Base-by-base conservation (phyloP, 2,113 vertebrate species). In the Vidua macroura region DNA sequence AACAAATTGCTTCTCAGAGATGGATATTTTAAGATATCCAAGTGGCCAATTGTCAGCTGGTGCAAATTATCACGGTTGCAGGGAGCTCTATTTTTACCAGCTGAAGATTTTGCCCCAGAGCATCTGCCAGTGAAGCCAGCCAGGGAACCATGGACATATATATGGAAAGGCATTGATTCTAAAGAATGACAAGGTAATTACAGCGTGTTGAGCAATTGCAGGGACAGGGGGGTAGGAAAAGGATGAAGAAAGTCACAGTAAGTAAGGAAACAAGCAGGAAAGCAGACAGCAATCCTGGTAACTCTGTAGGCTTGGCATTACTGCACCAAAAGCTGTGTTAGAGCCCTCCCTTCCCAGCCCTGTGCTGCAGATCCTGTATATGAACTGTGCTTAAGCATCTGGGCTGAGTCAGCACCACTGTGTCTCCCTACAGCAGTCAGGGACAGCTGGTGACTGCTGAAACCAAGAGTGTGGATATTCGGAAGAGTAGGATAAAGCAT, bases 31-130 rank as follows among this genome's bases (percentile, higher is more conserved):
- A 81, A 90, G 85, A 74, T 20, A 67, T 56, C 74, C 35, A 86
- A 95, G 79, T 68, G 85, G 72, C 60, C 18, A 3, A 67, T 93
- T 73, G 88, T 92, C 92, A 88, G 96, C 68, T 90, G 83, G 72
- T 58, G 39, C 31, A 83, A 93, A 95, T 75, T 72, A 86, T 41
- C 41, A 13, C 20, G 6, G 33, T 55, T 78, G 68, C 72, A 81
- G 52, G 56, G 79, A 94, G 90, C 75, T 92, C 92, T 86, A n/a
- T 72, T 95, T 96, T 90, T 83, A 94, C 69, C 93, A 78, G 56
- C 68, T 92, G 44, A 86, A 88, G 72, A 88, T 88, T 95, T 95
- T 84, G 76, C 76, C 90, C 88, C 69, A 30, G 68, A 90, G 90
- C 85, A 86, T 86, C 85, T 92, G 88, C 51, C 81, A 91, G 62